These are phyloP conservation scores for Arctopsyche grandis DNA, from an alignment of 1,140 invertebrate species.

Conservation along the genomic window DNA sequence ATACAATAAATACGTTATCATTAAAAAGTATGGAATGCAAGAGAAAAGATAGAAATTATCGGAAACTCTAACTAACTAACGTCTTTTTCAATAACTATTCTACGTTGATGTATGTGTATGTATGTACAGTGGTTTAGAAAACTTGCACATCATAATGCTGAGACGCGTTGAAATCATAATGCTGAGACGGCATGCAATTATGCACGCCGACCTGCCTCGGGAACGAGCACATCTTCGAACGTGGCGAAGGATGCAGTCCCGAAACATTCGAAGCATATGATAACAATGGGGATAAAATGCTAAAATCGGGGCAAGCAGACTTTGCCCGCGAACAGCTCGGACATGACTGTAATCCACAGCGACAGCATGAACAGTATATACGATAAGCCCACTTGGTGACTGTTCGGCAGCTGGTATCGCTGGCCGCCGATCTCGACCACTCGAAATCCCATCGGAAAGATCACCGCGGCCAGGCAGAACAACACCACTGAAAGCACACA, in stretches of 20 bases:
- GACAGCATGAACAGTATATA: slow-evolving; percentile 96
- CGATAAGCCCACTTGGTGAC: slow-evolving; percentile 94
- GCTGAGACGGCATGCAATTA: too few relatives aligned
- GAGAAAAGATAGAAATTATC: too few relatives aligned
- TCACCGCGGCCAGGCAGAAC: slow-evolving; percentile 93
- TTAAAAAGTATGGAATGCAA: too few relatives aligned
- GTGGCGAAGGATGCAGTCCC: background rate
- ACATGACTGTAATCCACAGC: slow-evolving; percentile 95
- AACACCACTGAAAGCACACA: slow-evolving; percentile 84
- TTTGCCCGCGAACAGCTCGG: slow-evolving; percentile 97
- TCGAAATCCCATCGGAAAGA: slow-evolving; percentile 96
- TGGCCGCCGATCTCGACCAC: slow-evolving; percentile 95
- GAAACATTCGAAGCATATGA: background rate
- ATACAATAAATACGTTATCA: too few relatives aligned
- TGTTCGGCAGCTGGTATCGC: slow-evolving; percentile 94
- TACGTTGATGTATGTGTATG: too few relatives aligned
- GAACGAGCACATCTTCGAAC: background rate
- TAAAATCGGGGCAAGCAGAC: slow-evolving; percentile 95
- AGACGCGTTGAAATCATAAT: too few relatives aligned
- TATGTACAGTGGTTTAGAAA: too few relatives aligned
- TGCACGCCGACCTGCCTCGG: too few relatives aligned
- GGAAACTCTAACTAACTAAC: too few relatives aligned
- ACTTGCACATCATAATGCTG: too few relatives aligned
- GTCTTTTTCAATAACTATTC: too few relatives aligned
- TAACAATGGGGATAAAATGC: background rate